phyloP scores from a whole-genome alignment of 2,113 vertebrate genomes.

The Nasalis larvatus region DNA sequence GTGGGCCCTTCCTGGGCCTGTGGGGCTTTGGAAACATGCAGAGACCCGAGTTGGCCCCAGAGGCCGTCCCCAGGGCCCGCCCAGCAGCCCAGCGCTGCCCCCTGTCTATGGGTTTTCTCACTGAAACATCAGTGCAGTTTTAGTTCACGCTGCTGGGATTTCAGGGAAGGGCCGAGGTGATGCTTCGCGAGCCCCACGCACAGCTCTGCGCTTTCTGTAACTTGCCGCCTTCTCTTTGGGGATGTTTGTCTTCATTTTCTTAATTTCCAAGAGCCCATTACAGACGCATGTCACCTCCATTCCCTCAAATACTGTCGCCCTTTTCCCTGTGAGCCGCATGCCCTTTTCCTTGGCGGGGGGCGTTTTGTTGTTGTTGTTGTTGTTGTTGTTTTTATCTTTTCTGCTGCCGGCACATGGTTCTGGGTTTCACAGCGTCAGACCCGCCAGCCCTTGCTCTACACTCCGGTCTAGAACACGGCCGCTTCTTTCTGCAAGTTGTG shows the following conservation, averaged over 20 bases:
- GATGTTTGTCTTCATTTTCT: background rate
- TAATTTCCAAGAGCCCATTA: background rate
- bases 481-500: fast-evolving
- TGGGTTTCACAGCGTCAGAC: fast-evolving
- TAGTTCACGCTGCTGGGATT: background rate
- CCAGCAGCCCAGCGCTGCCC: background rate
- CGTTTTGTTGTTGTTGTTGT: no score
- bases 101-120: fast-evolving
- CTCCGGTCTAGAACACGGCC: fast-evolving
- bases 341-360: fast-evolving
- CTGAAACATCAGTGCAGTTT: background rate
- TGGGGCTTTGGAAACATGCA: background rate
- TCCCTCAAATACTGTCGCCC: fast-evolving
- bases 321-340: fast-evolving
- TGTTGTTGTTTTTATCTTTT: no score
- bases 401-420: background rate
- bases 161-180: fast-evolving
- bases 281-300: background rate
- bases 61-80: fast-evolving
- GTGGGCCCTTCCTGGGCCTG: background rate
- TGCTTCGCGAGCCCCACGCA: fast-evolving
- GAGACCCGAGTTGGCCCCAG: fast-evolving
- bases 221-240: background rate
- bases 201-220: fast-evolving
- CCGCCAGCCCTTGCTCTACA: fast-evolving